Conservation (phyloP, 2,113 vertebrate species). For the Bubalus kerabau region DNA sequence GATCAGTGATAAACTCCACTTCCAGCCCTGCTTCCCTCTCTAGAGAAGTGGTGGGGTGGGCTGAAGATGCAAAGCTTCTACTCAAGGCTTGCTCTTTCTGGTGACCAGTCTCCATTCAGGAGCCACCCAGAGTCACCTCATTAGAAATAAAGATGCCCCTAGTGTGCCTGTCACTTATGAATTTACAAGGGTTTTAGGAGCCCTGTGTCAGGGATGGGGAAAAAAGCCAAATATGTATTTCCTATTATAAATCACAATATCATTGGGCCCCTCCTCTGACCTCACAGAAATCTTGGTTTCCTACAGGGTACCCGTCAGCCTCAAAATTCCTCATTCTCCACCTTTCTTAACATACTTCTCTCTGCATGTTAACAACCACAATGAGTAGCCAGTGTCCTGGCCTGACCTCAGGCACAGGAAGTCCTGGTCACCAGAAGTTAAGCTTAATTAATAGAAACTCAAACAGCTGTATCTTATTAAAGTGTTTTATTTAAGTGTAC, state of each 20-base stretch:
- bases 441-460: slow-evolving; percentile 8
- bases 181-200: neutral
- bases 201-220: neutral
- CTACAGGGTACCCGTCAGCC: neutral
- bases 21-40: neutral
- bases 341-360: neutral
- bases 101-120: neutral
- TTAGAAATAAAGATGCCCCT: neutral
- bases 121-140: neutral
- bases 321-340: neutral
- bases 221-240: neutral
- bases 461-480: neutral
- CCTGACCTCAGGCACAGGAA: neutral
- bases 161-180: neutral
- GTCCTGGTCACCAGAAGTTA: neutral
- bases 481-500: neutral
- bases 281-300: neutral
- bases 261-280: neutral
- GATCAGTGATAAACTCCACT: neutral
- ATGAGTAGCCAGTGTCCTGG: neutral
- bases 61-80: neutral
- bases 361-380: rapidly evolving
- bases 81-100: neutral
- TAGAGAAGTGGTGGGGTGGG: neutral
- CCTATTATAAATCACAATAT: neutral